These are phyloP conservation scores for Mareca strepera DNA, from an alignment of 2,797 vertebrate species.

Conservation along the genomic window DNA sequence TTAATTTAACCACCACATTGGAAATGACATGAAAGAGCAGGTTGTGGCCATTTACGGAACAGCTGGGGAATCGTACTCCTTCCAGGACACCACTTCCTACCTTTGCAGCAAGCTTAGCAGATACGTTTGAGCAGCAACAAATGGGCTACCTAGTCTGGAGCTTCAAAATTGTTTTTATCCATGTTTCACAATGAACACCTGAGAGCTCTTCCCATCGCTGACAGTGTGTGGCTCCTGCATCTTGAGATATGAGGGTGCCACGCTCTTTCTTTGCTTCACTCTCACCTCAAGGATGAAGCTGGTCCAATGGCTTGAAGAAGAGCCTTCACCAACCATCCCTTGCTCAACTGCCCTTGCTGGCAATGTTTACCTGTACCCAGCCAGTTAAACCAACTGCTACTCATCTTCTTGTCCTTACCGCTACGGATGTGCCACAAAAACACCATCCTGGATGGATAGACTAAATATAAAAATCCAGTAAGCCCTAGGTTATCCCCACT, in stretches of 20 bases:
- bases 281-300: background rate
- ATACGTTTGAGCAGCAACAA: background rate
- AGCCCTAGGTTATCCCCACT: background rate
- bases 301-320: background rate
- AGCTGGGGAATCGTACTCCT: background rate
- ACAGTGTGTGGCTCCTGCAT: background rate
- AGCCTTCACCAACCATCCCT: background rate
- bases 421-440: background rate
- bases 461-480: background rate
- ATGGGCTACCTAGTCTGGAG: background rate
- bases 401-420: background rate
- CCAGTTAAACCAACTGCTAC: background rate
- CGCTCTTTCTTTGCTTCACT: background rate
- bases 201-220: background rate
- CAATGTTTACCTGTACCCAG: background rate
- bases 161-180: background rate
- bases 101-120: background rate
- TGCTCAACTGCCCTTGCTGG: background rate
- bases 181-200: background rate
- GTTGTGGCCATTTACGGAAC: background rate
- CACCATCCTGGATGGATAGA: background rate
- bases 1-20: background rate
- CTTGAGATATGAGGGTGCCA: background rate
- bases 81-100: background rate
- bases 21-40: background rate